These are phyloP conservation scores for Natator depressus DNA, from an alignment of 2,113 vertebrate species.

Conservation along the genomic window DNA sequence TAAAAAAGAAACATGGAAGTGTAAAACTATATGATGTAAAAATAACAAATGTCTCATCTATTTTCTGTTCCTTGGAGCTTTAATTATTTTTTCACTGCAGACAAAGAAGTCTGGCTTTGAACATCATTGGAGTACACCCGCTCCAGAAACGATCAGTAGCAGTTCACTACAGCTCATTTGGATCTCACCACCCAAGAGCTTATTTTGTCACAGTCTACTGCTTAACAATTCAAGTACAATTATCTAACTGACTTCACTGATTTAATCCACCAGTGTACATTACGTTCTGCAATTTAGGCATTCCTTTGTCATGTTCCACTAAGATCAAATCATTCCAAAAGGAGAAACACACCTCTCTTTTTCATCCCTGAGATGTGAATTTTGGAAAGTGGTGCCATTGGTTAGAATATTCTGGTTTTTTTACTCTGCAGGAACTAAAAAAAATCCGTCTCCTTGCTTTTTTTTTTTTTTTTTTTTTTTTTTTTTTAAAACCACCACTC, in stretches of 20 bases:
- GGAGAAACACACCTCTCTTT: background rate
- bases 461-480: background rate
- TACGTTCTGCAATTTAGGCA: background rate
- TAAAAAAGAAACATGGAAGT: background rate
- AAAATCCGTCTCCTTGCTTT: background rate
- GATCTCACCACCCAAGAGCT: background rate
- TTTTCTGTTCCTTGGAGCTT: background rate
- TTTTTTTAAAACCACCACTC: background rate
- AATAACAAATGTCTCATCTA: background rate
- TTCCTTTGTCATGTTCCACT: background rate
- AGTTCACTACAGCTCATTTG: background rate
- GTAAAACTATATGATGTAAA: background rate
- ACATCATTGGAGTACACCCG: background rate
- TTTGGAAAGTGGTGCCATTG: background rate
- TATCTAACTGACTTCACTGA: background rate
- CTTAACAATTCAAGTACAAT: background rate
- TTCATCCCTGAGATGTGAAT: background rate
- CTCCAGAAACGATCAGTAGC: background rate
- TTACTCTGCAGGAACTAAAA: background rate
- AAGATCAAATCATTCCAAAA: background rate
- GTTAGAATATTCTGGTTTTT: background rate
- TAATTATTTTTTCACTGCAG: background rate
- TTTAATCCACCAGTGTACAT: background rate
- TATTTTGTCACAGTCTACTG: background rate
- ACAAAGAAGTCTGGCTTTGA: background rate